A percentile compares a stretch with the other conserved stretches of the same genome.
These are phyloP conservation scores for Galerucella pusilla DNA, from an alignment of 2,888 invertebrate genomes.

Conservation along the genomic window DNA sequence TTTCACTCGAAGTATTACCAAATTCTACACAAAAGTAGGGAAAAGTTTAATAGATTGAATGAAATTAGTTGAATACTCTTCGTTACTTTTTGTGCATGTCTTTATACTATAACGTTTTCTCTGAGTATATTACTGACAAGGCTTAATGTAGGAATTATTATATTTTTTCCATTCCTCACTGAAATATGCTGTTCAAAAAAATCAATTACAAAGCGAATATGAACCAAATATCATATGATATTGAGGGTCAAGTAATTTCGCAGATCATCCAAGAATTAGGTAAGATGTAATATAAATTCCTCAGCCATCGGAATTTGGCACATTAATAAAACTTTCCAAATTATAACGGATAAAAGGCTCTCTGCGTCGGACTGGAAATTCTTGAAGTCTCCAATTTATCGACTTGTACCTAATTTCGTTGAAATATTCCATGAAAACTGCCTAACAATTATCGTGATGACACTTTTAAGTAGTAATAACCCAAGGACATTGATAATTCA, in stretches of 20 bases:
- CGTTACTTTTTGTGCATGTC: no score
- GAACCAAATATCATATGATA: constrained; percentile 24
- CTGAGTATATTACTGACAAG: no score
- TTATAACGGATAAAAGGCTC: constrained; percentile 14
- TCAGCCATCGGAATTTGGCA: constrained; percentile 54
- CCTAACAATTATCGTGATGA: background rate
- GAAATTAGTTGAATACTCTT: no score
- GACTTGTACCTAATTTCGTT: no score
- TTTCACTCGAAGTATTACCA: no score
- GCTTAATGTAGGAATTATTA: no score
- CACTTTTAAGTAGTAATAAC: background rate
- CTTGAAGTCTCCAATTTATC: constrained; percentile 1
- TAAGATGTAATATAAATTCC: constrained; percentile 63
- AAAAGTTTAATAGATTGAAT: no score
- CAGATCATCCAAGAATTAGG: constrained; percentile 51
- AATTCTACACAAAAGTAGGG: no score
- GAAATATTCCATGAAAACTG: no score
- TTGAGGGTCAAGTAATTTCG: constrained; percentile 38
- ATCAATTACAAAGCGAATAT: constrained; percentile 37
- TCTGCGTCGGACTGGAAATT: constrained; percentile 21
- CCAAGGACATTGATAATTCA: no score
- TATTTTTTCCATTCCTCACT: no score
- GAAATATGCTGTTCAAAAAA: constrained; percentile 18
- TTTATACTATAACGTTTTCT: background rate
- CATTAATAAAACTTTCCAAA: constrained; percentile 39